Conservation (phyloP, 2,888 invertebrate species). For the Caenorhabditis japonica region DNA sequence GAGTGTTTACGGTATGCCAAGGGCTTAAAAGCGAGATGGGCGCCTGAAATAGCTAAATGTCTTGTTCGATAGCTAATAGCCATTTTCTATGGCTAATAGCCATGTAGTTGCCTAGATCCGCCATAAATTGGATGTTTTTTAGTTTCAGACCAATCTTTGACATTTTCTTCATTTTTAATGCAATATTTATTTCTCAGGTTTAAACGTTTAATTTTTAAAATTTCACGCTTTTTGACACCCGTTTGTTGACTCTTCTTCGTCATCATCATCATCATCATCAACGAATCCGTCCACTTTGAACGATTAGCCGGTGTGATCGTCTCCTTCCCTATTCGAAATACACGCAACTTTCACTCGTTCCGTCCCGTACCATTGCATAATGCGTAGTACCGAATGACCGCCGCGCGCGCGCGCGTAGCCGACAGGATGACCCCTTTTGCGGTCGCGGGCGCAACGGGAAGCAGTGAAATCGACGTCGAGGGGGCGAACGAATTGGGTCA, state of each 20-base stretch:
- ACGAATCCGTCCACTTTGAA: too few relatives aligned
- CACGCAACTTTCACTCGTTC: constrained; percentile 50
- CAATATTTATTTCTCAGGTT: too few relatives aligned
- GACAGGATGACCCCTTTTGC: constrained; percentile 49
- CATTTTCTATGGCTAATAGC: too few relatives aligned
- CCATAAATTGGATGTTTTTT: too few relatives aligned
- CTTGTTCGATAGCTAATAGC: too few relatives aligned
- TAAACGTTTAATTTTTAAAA: neutral
- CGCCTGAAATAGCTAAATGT: too few relatives aligned
- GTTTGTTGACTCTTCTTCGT: constrained; percentile 12
- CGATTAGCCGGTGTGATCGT: constrained; percentile 33
- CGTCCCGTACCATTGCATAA: constrained; percentile 52
- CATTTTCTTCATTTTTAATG: too few relatives aligned
- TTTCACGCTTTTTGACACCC: neutral
- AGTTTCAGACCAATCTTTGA: too few relatives aligned
- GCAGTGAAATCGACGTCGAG: constrained; percentile 64
- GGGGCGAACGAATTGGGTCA: constrained; percentile 67
- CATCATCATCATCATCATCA: constrained; percentile 22
- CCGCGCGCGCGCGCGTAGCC: neutral
- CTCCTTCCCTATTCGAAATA: constrained; percentile 23
- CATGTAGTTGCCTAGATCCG: too few relatives aligned
- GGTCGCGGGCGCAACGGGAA: constrained; percentile 48
- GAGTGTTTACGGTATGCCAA: too few relatives aligned
- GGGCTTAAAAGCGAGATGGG: too few relatives aligned
- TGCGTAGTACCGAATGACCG: constrained; percentile 23